Conservation (phyloP, 2,888 invertebrate species). For the Eupithecia pulchellata region DNA sequence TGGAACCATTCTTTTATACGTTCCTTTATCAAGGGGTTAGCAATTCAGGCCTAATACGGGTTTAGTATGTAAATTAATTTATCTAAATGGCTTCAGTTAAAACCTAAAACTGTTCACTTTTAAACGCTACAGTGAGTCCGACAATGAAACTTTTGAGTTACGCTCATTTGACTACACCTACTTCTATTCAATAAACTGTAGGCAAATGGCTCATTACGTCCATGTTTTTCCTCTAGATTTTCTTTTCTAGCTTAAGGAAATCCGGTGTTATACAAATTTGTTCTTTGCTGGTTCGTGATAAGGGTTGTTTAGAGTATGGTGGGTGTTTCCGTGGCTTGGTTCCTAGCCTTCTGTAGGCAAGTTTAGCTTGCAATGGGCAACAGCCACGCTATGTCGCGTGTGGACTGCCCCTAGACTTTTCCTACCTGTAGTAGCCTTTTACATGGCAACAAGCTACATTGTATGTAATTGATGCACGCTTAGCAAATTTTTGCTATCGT, state of each 20-base stretch:
- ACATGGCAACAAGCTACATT: constrained; percentile 49
- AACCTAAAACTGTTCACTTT: constrained; percentile 31
- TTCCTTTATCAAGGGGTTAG: constrained; percentile 34
- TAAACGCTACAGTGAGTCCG: neutral
- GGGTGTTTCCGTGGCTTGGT: constrained; percentile 61
- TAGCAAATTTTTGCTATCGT: constrained; percentile 21
- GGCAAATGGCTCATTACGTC: constrained; percentile 16
- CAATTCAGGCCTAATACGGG: constrained; percentile 43
- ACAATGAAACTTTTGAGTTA: neutral
- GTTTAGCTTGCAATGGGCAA: constrained; percentile 63
- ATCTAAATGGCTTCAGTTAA: constrained; percentile 41
- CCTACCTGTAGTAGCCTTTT: constrained; percentile 56
- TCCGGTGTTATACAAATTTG: constrained; percentile 41
- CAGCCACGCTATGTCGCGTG: constrained; percentile 80
- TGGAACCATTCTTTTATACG: constrained; percentile 38
- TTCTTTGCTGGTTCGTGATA: constrained; percentile 46
- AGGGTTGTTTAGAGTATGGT: constrained; percentile 55
- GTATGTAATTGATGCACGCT: constrained; percentile 43
- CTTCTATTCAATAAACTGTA: constrained; percentile 14
- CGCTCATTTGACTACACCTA: constrained; percentile 3
- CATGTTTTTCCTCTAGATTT: constrained; percentile 18
- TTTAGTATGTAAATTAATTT: constrained; percentile 41
- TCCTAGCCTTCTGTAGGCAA: constrained; percentile 63
- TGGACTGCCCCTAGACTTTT: constrained; percentile 56
- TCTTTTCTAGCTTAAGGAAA: neutral